Evolutionary conservation across 2,113 vertebrate species (phyloP).

Genomic region (Pteronura brasiliensis): DNA sequence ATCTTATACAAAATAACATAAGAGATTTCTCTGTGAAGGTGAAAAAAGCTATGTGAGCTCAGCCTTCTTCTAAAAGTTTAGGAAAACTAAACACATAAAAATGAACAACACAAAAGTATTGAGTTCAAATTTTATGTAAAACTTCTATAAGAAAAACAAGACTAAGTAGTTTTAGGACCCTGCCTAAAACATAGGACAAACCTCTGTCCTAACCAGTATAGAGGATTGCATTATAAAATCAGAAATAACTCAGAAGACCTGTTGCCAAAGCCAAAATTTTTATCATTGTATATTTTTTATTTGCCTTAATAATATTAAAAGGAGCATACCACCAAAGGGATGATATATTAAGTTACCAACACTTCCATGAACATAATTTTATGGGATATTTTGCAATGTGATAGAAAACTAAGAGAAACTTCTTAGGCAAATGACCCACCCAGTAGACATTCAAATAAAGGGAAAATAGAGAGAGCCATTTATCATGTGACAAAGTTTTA

Average conservation of each 20-base stretch:
- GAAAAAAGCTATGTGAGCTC: not conserved
- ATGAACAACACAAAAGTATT: not conserved
- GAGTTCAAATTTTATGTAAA: not conserved
- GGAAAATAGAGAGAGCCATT: not conserved
- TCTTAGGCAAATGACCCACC: not conserved
- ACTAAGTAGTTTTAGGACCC: not conserved
- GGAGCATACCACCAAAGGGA: not conserved
- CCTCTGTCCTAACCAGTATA: not conserved
- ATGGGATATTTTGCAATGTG: not conserved
- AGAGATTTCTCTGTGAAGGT: not conserved
- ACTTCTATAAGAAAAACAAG: not conserved
- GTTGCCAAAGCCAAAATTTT: not conserved
- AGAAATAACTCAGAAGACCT: not conserved
- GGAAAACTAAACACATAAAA: not conserved
- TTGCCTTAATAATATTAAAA: conserved; percentile 4
- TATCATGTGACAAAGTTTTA: not conserved
- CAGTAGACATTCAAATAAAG: not conserved
- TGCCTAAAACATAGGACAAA: not conserved
- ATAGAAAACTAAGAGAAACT: not conserved
- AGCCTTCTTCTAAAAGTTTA: not conserved
- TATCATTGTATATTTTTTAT: not conserved
- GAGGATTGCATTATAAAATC: conserved; percentile 12
- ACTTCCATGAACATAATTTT: not conserved
- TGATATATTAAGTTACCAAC: not conserved
- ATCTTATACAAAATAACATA: not conserved